Conservation (phyloP, 1,140 invertebrate genomes). For the Papilio xuthus region DNA sequence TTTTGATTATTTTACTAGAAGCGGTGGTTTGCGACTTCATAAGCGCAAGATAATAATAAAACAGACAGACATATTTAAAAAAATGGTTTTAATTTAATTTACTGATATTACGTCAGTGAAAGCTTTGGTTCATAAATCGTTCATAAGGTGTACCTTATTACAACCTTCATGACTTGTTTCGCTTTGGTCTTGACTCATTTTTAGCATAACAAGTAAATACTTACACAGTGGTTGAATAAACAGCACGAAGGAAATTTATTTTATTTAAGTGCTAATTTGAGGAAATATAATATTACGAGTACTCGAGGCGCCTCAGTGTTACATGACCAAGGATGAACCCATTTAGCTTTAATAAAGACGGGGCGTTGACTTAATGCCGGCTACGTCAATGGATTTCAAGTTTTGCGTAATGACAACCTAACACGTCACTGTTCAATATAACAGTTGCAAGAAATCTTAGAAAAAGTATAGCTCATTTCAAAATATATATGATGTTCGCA, state of each 20-base stretch:
- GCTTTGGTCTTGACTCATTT: slow-evolving; percentile 33
- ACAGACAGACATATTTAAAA: too few species aligned
- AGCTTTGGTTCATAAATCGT: neutral
- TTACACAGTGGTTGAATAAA: slow-evolving; percentile 22
- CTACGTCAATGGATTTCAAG: slow-evolving; percentile 6
- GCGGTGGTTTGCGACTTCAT: too few species aligned
- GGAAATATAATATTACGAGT: slow-evolving; percentile 33
- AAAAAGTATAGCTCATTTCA: neutral
- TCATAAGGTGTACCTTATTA: neutral
- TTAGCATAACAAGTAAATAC: slow-evolving; percentile 33
- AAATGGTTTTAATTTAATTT: too few species aligned
- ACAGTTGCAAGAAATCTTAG: neutral
- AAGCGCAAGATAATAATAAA: too few species aligned
- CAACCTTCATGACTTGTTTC: slow-evolving; percentile 6
- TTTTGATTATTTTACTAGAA: too few species aligned
- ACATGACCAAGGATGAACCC: slow-evolving; percentile 31
- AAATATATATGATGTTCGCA: neutral
- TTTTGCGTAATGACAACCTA: neutral
- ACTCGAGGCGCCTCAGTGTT: slow-evolving; percentile 24
- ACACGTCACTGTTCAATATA: slow-evolving; percentile 15
- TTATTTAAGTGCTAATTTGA: slow-evolving; percentile 36
- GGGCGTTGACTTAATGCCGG: slow-evolving; percentile 5
- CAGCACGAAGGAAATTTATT: slow-evolving; percentile 29
- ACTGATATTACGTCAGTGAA: neutral
- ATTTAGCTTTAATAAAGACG: slow-evolving; percentile 16